These are phyloP conservation scores for Jordanella pulchra DNA, from an alignment of 2,797 vertebrate genomes.

Conservation along the genomic window DNA sequence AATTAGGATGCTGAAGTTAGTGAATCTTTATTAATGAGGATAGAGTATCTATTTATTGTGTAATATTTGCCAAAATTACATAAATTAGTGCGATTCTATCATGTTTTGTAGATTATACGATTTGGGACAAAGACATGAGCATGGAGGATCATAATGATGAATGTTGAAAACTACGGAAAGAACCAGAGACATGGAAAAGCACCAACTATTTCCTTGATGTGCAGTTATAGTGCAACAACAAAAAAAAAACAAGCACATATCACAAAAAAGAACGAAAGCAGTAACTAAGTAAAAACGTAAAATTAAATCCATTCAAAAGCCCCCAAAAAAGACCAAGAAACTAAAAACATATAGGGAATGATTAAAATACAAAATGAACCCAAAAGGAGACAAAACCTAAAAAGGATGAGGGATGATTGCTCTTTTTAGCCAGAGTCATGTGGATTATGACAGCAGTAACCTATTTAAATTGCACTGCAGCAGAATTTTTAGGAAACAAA, in stretches of 20 bases:
- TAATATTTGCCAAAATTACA: not conserved
- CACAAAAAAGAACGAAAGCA: too few relatives aligned
- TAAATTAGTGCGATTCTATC: not conserved
- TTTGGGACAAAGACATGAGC: too few relatives aligned
- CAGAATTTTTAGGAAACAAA: not conserved
- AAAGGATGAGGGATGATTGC: not conserved
- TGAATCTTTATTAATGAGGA: not conserved
- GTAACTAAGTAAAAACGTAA: too few relatives aligned
- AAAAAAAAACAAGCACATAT: too few relatives aligned
- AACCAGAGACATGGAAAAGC: not conserved
- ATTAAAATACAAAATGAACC: too few relatives aligned
- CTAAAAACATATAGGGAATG: too few relatives aligned
- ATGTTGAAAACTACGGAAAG: not conserved
- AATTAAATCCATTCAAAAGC: too few relatives aligned
- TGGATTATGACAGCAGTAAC: not conserved
- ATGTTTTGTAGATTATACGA: too few relatives aligned
- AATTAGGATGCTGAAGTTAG: not conserved
- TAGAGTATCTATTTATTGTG: not conserved
- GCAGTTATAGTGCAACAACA: too few relatives aligned
- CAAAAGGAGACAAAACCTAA: not conserved
- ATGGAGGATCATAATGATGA: not conserved
- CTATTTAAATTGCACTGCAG: not conserved
- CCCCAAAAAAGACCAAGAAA: too few relatives aligned
- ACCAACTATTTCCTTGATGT: not conserved
- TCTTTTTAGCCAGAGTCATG: not conserved